phyloP scores from a whole-genome alignment of 1,140 invertebrate genomes.

The Phymorhynchus buccinoides region DNA sequence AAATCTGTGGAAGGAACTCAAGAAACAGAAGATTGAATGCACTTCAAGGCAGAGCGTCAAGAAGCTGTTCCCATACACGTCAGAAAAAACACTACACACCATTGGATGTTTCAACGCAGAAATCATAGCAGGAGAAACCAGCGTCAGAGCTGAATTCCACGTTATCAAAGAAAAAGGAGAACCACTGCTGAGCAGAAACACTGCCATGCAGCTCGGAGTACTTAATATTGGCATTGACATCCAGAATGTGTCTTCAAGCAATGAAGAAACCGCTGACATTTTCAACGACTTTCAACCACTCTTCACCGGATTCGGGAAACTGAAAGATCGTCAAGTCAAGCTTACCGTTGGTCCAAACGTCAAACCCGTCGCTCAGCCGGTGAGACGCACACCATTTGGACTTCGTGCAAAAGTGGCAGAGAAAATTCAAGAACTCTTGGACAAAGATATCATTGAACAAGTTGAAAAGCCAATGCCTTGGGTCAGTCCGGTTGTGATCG shows the following conservation, averaged over 20 bases:
- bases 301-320: slow-evolving; percentile 12
- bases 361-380: slow-evolving; percentile 13
- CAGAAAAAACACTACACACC: neutral
- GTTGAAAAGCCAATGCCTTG: slow-evolving; percentile 55
- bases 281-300: neutral
- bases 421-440: slow-evolving; percentile 51
- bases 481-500: slow-evolving; percentile 58
- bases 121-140: neutral
- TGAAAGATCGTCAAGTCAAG: slow-evolving; percentile 31
- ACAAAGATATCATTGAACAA: slow-evolving; percentile 57
- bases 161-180: slow-evolving; percentile 21
- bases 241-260: neutral
- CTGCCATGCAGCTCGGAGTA: slow-evolving; percentile 9
- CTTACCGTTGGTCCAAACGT: neutral
- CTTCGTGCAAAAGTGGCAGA: slow-evolving; percentile 33
- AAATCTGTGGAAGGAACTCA: neutral
- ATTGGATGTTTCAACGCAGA: neutral
- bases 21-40: neutral
- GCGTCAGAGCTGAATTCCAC: neutral
- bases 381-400: slow-evolving; percentile 11
- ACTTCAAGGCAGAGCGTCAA: neutral
- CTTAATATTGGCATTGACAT: slow-evolving; percentile 9
- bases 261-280: neutral
- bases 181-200: neutral
- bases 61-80: neutral